A percentile compares a stretch with the other conserved stretches of the same genome.
phyloP scores from a whole-genome alignment of 2,797 vertebrate genomes.

The Anguilla pacifica region DNA sequence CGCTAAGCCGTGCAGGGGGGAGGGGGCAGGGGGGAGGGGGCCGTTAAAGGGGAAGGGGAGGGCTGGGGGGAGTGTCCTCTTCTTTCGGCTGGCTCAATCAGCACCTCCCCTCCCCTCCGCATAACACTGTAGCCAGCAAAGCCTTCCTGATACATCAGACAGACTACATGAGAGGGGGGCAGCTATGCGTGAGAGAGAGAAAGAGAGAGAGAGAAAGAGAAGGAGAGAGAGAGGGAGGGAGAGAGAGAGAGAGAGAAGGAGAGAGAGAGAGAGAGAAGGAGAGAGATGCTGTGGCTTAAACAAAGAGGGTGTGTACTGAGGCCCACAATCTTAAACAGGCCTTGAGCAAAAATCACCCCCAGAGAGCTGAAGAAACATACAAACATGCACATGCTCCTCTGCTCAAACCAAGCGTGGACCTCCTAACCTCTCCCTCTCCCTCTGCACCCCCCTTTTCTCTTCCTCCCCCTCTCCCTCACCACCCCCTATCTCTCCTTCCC shows the following conservation, averaged over 20 bases:
- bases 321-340: background rate
- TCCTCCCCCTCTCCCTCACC: background rate
- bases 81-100: background rate
- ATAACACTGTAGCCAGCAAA: slow-evolving; percentile 28
- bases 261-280: background rate
- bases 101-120: slow-evolving; percentile 18
- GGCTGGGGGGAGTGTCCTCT: background rate
- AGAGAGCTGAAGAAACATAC: background rate
- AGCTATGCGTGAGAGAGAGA: background rate
- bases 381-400: background rate
- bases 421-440: background rate
- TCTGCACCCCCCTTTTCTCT: background rate
- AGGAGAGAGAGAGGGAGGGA: background rate
- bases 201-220: background rate
- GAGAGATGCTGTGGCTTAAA: background rate
- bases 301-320: background rate
- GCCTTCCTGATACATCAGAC: slow-evolving; percentile 22
- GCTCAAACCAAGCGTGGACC: background rate
- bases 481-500: background rate
- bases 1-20: background rate
- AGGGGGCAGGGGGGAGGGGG: no score
- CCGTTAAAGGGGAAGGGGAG: background rate
- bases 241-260: slow-evolving; percentile 3
- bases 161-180: slow-evolving; percentile 18
- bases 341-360: background rate